Evolutionary conservation across 2,113 vertebrate genomes (phyloP).

Genomic region (Sinocyclocheilus rhinocerous): DNA sequence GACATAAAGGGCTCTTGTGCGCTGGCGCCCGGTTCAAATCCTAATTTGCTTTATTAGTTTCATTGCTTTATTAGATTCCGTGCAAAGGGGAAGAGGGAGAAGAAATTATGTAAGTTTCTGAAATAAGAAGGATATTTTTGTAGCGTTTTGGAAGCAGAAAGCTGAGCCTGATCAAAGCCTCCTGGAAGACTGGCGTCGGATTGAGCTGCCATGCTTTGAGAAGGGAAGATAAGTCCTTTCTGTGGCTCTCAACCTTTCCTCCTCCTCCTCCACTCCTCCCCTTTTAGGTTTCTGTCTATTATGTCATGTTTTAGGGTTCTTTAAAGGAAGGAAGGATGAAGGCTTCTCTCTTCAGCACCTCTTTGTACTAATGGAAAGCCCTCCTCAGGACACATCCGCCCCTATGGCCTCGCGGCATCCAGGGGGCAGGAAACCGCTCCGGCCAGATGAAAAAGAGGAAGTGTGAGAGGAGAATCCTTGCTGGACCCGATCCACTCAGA

Average conservation of each 20-base stretch:
- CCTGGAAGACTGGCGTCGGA: background rate
- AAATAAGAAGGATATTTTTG: conserved; percentile 52
- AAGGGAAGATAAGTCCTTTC: conserved; percentile 34
- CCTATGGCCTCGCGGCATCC: conserved; percentile 65
- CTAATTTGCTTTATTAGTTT: conserved; percentile 61
- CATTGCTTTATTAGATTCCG: conserved; percentile 64
- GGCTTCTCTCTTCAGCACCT: conserved; percentile 41
- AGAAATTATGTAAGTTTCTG: conserved; percentile 45
- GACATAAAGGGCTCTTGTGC: conserved; percentile 52
- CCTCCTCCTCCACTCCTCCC: conserved; percentile 43
- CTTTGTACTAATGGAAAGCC: conserved; percentile 38
- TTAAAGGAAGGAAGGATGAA: conserved; percentile 52
- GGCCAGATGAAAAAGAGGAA: conserved; percentile 69
- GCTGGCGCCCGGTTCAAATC: conserved; percentile 39
- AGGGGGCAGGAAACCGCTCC: conserved; percentile 66
- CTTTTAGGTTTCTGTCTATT: conserved; percentile 52
- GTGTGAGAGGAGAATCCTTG: conserved; percentile 71
- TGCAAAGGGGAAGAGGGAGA: conserved; percentile 28
- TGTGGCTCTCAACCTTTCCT: conserved; percentile 22
- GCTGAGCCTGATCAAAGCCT: conserved; percentile 48
- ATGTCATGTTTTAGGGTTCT: conserved; percentile 49
- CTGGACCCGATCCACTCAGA: conserved; percentile 70
- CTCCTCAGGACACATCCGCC: conserved; percentile 69
- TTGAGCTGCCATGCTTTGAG: background rate
- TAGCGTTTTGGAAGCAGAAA: conserved; percentile 21